Evolutionary conservation across 2,888 invertebrate species (phyloP).

Genomic region (Philopedon plagiatum): DNA sequence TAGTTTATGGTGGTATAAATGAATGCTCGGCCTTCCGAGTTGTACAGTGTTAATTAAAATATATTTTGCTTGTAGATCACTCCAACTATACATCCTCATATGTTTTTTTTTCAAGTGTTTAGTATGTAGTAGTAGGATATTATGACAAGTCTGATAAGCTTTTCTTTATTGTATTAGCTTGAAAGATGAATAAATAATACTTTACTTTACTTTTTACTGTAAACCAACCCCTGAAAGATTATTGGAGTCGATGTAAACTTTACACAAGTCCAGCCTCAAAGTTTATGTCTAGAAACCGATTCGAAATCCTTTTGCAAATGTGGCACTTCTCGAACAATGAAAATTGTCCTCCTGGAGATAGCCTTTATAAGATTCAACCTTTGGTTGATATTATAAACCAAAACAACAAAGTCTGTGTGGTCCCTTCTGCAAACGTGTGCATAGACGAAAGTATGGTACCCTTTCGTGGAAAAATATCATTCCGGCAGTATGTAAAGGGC

Average conservation of each 20-base stretch:
- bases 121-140: no score
- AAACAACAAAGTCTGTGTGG: not conserved
- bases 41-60: no score
- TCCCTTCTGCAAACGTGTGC: not conserved
- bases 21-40: no score
- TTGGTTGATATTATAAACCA: not conserved
- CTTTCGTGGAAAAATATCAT: not conserved
- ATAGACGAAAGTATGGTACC: not conserved
- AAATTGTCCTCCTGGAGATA: slow-evolving; percentile 1
- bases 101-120: no score
- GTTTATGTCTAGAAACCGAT: slow-evolving; percentile 12
- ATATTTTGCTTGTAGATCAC: no score
- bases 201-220: no score
- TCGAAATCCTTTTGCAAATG: slow-evolving; percentile 10
- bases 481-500: not conserved
- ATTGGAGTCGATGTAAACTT: not conserved
- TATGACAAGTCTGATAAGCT: no score
- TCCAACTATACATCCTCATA: no score
- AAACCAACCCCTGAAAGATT: no score
- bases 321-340: slow-evolving; percentile 14
- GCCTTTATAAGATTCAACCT: slow-evolving; percentile 11
- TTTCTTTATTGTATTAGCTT: no score
- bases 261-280: not conserved
- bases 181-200: no score
- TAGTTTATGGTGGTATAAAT: no score